Evolutionary conservation across 2,113 vertebrate species (phyloP), one percentile per base, ranked within the genome.

Genomic region (Calypte anna): DNA sequence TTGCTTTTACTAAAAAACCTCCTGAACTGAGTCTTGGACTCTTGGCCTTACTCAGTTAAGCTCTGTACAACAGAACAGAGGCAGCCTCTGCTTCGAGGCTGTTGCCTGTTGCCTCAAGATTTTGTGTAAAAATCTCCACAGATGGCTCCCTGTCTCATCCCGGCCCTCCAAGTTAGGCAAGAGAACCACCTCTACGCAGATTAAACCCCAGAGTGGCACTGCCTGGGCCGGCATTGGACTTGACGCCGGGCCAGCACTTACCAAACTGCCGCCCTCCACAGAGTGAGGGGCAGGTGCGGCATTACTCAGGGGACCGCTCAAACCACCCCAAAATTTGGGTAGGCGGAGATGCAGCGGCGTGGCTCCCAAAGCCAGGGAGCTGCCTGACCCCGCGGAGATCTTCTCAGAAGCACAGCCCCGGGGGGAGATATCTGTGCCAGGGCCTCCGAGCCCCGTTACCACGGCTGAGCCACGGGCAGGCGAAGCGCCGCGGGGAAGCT

Each of bases 291-390:
- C 86, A 48, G 12, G 28, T 21, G 16, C 2, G 1, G 10, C 78
- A 3, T 33, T n/a, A 15, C 44, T 40, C 2, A 21, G 62, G 54
- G 62, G 15, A 50, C 67, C 33, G 21, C 40, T 12, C 31, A 25
- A 68, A 64, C 48, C 84, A 20, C 76, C 72, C 63, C 3, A 25
- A 12, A 54, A 9, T 44, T n/a, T 10, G 2, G 38, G 25, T 67
- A 28, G 0, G 1, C 10, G 10, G 33, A 53, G 70, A 12, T 3
- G 53, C 21, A 14, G 6, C 0, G 3, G 30, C 7, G 3, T 0
- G 77, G 68, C 50, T 46, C 61, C 43, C 43, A 5, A 8, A 63
- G 63, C 50, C 19, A 3, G 14, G 76, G 33, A 10, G 38, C 68
- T 48, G 46, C 75, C 25, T 27, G 51, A 17, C 33, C 36, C 28